Evolutionary conservation across 2,797 vertebrate genomes (phyloP).

Genomic region (Esox lucius): DNA sequence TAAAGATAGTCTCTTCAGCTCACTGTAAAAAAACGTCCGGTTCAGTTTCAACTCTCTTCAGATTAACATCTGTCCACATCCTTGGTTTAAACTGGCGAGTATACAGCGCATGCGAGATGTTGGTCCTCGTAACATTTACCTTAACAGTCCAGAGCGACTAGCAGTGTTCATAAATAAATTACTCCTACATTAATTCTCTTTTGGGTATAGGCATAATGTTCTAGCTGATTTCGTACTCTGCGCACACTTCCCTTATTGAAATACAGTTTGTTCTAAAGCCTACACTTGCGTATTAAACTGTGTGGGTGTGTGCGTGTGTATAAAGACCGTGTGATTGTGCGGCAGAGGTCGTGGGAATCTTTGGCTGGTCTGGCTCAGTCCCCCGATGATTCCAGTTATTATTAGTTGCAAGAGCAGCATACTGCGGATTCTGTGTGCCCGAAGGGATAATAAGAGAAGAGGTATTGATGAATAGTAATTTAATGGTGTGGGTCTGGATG

Average conservation of each 20-base stretch:
- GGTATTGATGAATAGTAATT: not conserved
- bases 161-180: too few relatives aligned
- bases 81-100: constrained; percentile 14
- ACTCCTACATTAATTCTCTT: too few relatives aligned
- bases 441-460: not conserved
- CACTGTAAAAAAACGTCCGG: not conserved
- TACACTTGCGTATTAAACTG: not conserved
- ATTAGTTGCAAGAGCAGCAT: constrained; percentile 38
- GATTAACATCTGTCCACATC: constrained; percentile 15
- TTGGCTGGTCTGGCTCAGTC: constrained; percentile 63
- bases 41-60: constrained; percentile 42
- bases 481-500: not conserved
- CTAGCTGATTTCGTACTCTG: not conserved
- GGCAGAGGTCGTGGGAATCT: constrained; percentile 75
- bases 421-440: constrained; percentile 32
- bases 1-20: not conserved
- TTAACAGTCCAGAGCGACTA: too few relatives aligned
- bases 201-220: not conserved
- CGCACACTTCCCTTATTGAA: not conserved
- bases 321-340: constrained; percentile 5
- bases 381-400: constrained; percentile 66
- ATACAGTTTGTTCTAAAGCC: not conserved
- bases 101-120: constrained; percentile 32
- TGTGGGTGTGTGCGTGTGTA: not conserved
- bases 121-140: constrained; percentile 23